Percentiles rank a stretch among this genome's conserved stretches.
phyloP scores from a whole-genome alignment of 1,140 invertebrate species.

The Drosophila miranda region DNA sequence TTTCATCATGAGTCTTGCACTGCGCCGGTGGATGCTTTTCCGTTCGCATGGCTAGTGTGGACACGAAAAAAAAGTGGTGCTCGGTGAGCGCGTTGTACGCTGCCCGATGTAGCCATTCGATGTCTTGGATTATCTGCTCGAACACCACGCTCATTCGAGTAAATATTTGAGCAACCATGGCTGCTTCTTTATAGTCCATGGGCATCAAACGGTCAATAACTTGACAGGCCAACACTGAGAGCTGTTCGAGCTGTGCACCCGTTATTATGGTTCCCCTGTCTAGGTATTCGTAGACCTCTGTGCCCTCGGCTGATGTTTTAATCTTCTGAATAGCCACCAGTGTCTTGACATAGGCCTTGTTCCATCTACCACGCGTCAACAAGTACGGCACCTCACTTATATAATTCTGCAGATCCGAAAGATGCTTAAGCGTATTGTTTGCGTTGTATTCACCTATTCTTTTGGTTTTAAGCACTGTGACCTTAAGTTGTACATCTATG shows the following conservation, averaged over 20 bases:
- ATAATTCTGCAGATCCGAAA: neutral
- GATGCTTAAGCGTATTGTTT: no score
- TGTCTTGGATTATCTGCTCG: neutral
- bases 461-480: neutral
- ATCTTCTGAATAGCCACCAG: neutral
- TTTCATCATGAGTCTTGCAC: conserved; percentile 8
- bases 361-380: conserved; percentile 17
- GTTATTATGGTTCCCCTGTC: neutral
- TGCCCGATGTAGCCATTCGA: conserved; percentile 16
- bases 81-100: conserved; percentile 18
- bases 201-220: neutral
- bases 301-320: neutral
- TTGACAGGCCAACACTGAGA: neutral
- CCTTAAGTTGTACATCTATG: neutral
- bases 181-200: neutral
- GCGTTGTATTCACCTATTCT: neutral
- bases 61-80: conserved; percentile 17
- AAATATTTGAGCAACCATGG: conserved; percentile 3
- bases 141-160: neutral
- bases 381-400: neutral
- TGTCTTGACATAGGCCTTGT: neutral
- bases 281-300: neutral
- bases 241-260: conserved; percentile 20
- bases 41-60: neutral
- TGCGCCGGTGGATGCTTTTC: conserved; percentile 16